Conservation (phyloP, 2,888 invertebrate genomes). For the Acanthosoma haemorrhoidale region DNA sequence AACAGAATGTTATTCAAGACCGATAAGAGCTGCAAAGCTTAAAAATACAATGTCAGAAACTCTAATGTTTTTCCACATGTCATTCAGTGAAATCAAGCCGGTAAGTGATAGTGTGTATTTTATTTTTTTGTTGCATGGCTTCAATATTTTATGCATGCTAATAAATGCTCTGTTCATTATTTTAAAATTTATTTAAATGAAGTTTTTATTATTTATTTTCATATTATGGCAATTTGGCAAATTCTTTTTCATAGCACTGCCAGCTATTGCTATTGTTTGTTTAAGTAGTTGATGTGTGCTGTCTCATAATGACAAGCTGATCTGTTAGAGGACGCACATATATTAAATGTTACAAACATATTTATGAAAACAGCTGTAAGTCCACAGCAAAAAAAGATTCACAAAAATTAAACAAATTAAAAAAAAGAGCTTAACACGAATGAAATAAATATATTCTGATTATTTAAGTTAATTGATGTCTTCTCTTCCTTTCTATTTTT, state of each 20-base stretch:
- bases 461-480: not conserved
- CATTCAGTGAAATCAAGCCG: slow-evolving; percentile 46
- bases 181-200: not conserved
- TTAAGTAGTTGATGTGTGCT: not conserved
- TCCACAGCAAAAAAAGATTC: not conserved
- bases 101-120: slow-evolving; percentile 43
- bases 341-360: not conserved
- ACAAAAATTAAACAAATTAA: no score
- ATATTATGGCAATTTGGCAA: slow-evolving; percentile 19
- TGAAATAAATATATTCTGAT: not conserved
- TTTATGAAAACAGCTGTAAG: not conserved
- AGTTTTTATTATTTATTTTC: not conserved
- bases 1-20: slow-evolving; percentile 46
- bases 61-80: slow-evolving; percentile 47
- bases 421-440: not conserved
- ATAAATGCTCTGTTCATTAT: not conserved
- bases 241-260: slow-evolving; percentile 18
- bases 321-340: not conserved
- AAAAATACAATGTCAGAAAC: slow-evolving; percentile 47
- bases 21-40: slow-evolving; percentile 46
- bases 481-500: not conserved
- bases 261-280: not conserved
- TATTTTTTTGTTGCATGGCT: not conserved
- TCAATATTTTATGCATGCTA: not conserved
- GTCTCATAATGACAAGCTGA: slow-evolving; percentile 13